Evolutionary conservation across 2,888 invertebrate species (phyloP).

Genomic region (Paralinhomoeus sp.): DNA sequence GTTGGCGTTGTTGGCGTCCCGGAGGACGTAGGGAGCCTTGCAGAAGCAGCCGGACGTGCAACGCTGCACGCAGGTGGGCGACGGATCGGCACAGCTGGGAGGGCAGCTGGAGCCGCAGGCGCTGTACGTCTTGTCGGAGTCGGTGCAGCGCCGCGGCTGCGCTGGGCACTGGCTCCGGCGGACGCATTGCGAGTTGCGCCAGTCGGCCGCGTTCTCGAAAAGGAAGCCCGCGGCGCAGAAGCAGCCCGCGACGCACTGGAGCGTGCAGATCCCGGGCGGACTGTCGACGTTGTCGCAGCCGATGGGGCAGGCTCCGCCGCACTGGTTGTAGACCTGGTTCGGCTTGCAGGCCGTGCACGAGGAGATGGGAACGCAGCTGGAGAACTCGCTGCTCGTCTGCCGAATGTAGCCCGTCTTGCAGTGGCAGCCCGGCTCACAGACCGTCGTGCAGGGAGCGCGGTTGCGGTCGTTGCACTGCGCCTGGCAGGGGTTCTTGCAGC

Average conservation of each 20-base stretch:
- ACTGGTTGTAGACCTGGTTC: too few relatives aligned
- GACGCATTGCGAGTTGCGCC: too few relatives aligned
- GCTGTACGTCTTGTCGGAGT: slow-evolving; percentile 1
- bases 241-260: too few relatives aligned
- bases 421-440: slow-evolving; percentile 3
- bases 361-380: too few relatives aligned
- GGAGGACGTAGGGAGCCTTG: slow-evolving; percentile 8
- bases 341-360: too few relatives aligned
- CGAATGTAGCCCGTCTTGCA: background rate
- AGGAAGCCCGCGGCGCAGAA: too few relatives aligned
- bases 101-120: slow-evolving; percentile 9
- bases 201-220: too few relatives aligned
- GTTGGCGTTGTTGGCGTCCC: slow-evolving; percentile 2
- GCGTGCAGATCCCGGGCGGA: too few relatives aligned
- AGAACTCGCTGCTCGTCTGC: too few relatives aligned
- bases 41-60: slow-evolving; percentile 8
- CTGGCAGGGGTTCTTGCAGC: background rate
- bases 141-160: background rate
- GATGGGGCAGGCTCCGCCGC: too few relatives aligned
- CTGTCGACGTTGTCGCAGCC: too few relatives aligned
- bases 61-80: slow-evolving; percentile 2
- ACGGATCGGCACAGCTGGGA: background rate
- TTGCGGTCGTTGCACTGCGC: slow-evolving; percentile 1
- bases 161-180: too few relatives aligned
- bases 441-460: slow-evolving; percentile 3